Evolutionary conservation across 92 coral and sea anemone species (phyloP).

Genomic region (Montipora capitata): DNA sequence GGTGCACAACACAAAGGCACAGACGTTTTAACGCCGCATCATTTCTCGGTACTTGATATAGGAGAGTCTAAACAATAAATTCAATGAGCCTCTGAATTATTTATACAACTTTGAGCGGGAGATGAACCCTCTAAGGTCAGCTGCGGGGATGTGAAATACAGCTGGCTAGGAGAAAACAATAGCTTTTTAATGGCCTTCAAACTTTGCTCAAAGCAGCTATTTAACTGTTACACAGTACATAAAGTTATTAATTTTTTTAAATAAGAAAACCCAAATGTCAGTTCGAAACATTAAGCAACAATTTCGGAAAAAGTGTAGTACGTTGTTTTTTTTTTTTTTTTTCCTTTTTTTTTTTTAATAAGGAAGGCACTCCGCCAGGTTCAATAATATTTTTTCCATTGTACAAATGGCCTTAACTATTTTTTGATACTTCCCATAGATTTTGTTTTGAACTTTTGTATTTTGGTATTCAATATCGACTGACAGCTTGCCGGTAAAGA

Average conservation of each 20-base stretch:
- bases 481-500: slow-evolving; percentile 47
- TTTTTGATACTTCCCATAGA: slow-evolving; percentile 17
- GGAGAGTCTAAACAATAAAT: slow-evolving; percentile 62
- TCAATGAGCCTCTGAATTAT: slow-evolving; percentile 66
- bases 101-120: slow-evolving; percentile 37
- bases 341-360: not conserved
- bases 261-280: not conserved
- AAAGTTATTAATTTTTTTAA: too few relatives aligned
- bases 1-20: slow-evolving; percentile 15
- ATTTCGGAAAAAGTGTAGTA: too few relatives aligned
- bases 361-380: too few relatives aligned
- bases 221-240: slow-evolving; percentile 38
- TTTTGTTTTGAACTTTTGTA: slow-evolving; percentile 9
- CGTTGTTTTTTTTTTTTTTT: not conserved
- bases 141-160: slow-evolving; percentile 60
- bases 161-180: slow-evolving; percentile 49
- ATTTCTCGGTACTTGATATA: slow-evolving; percentile 59
- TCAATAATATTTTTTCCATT: not conserved
- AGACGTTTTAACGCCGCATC: slow-evolving; percentile 28
- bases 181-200: slow-evolving; percentile 49
- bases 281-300: not conserved
- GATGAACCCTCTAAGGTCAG: slow-evolving; percentile 40
- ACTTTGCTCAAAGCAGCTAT: slow-evolving; percentile 54
- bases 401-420: not conserved
- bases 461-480: slow-evolving; percentile 44